Evolutionary conservation across 2,797 vertebrate genomes (phyloP).

Genomic region (Eulemur rubriventer): DNA sequence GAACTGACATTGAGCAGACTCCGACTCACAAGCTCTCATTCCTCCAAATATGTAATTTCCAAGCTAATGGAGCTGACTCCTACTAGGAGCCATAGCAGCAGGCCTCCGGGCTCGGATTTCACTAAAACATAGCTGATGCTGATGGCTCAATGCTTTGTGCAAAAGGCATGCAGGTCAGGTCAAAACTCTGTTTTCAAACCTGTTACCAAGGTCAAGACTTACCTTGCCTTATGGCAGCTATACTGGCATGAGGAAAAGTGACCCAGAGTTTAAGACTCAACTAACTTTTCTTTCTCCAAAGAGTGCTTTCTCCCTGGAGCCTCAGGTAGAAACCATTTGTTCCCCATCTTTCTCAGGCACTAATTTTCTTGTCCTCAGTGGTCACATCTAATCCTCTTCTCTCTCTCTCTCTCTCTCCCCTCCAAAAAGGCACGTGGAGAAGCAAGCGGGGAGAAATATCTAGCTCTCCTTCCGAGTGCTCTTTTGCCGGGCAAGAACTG

Average conservation of each 20-base stretch:
- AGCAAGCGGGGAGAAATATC: background rate
- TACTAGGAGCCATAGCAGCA: background rate
- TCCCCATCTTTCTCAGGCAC: background rate
- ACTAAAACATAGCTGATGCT: background rate
- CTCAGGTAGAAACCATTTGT: background rate
- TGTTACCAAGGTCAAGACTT: background rate
- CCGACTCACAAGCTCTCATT: background rate
- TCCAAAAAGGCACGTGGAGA: background rate
- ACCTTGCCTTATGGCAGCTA: background rate
- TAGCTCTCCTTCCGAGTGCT: background rate
- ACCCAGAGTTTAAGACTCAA: background rate
- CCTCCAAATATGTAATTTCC: background rate
- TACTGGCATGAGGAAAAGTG: background rate
- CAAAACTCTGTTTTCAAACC: background rate
- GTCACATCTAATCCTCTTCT: background rate
- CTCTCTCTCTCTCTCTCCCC: too few relatives aligned
- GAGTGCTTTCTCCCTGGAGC: background rate
- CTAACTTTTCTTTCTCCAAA: conserved; percentile 17
- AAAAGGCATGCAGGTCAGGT: background rate
- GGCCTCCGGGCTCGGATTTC: background rate
- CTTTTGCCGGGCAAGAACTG: background rate
- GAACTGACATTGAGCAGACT: background rate
- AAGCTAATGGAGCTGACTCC: background rate
- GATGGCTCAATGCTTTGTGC: background rate
- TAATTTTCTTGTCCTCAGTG: background rate